A percentile compares a stretch with the other conserved stretches of the same genome.
Evolutionary conservation across 2,888 invertebrate species (phyloP).

Genomic region (Gasteruption jaculator): DNA sequence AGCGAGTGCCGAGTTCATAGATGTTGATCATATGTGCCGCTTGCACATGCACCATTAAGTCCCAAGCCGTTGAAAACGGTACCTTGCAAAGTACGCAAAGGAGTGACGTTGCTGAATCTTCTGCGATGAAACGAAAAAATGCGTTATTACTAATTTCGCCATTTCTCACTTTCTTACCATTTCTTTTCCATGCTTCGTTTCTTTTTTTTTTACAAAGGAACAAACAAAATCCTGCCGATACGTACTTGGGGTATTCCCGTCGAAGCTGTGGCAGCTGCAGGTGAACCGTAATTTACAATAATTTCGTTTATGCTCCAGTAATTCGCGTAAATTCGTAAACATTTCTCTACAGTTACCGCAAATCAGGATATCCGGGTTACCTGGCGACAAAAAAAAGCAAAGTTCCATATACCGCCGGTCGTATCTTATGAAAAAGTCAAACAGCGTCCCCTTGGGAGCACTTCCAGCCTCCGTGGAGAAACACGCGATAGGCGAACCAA

Average conservation of each 20-base stretch:
- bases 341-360: constrained; percentile 73
- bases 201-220: too few species aligned
- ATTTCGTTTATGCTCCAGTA: constrained; percentile 69
- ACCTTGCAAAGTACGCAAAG: constrained; percentile 66
- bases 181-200: too few species aligned
- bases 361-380: constrained; percentile 70
- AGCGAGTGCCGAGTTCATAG: constrained; percentile 57
- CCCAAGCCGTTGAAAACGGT: constrained; percentile 64
- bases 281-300: constrained; percentile 69
- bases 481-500: too few species aligned
- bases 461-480: too few species aligned
- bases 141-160: constrained; percentile 1
- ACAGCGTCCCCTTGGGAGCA: too few species aligned
- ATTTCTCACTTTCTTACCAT: not conserved
- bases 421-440: too few species aligned
- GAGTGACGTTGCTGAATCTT: constrained; percentile 53
- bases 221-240: too few species aligned
- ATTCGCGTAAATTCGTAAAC: constrained; percentile 67
- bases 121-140: constrained; percentile 17
- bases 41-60: constrained; percentile 66
- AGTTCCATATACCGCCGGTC: not conserved
- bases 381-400: constrained; percentile 50
- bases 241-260: constrained; percentile 55
- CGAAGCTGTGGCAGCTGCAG: constrained; percentile 63
- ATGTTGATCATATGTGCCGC: constrained; percentile 66